These are phyloP conservation scores for Linnaemya tessellans DNA, from an alignment of 2,888 invertebrate species.

Conservation along the genomic window DNA sequence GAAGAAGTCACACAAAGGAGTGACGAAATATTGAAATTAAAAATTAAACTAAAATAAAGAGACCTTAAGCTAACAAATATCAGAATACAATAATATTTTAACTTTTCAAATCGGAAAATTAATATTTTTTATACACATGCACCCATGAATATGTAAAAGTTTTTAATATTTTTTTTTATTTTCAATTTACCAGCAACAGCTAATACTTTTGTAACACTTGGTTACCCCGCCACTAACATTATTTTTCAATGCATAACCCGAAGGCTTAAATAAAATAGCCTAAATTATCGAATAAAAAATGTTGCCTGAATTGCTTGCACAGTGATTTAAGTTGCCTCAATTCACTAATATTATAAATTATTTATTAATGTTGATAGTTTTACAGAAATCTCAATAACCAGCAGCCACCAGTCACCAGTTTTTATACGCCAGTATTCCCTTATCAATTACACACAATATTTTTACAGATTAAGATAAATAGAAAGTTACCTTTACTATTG, in stretches of 20 bases:
- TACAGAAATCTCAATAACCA: not conserved
- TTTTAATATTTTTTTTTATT: too few relatives aligned
- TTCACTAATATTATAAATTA: not conserved
- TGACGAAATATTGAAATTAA: too few relatives aligned
- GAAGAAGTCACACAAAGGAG: too few relatives aligned
- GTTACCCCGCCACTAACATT: not conserved
- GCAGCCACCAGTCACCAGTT: not conserved
- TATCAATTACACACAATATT: not conserved
- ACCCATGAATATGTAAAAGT: too few relatives aligned
- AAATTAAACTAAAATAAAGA: too few relatives aligned
- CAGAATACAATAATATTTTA: too few relatives aligned
- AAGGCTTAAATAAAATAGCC: not conserved
- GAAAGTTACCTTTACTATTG: conserved; percentile 12
- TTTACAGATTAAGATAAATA: conserved; percentile 4
- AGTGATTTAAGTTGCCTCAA: not conserved
- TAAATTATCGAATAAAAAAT: not conserved
- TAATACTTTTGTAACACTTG: not conserved
- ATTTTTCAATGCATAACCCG: not conserved
- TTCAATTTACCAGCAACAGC: too few relatives aligned
- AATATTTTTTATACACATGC: too few relatives aligned
- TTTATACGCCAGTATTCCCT: conserved; percentile 1
- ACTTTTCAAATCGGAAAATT: too few relatives aligned
- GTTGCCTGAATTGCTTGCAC: not conserved
- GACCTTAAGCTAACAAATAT: too few relatives aligned
- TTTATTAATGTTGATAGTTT: not conserved